These are phyloP conservation scores for Phylloscopus trochilus DNA, from an alignment of 2,113 vertebrate genomes.

Conservation along the genomic window DNA sequence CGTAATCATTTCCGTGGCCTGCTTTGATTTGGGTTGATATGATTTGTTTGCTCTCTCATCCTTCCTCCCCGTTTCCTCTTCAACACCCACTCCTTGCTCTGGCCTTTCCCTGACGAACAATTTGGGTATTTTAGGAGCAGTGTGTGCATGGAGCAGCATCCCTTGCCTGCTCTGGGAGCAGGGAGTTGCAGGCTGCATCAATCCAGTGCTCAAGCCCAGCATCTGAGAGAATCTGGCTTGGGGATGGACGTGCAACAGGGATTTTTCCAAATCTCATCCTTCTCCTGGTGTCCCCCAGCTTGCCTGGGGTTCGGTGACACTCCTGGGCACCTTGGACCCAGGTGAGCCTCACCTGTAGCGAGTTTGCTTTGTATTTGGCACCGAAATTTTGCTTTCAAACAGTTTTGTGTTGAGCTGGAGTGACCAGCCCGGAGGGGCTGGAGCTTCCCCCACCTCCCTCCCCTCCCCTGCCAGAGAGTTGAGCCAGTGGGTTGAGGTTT, in stretches of 20 bases:
- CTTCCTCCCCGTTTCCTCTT: background rate
- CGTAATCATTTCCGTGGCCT: background rate
- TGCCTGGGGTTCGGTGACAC: fast-evolving
- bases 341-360: background rate
- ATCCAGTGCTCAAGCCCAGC: background rate
- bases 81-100: background rate
- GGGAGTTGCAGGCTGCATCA: background rate
- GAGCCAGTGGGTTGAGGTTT: conserved; percentile 18
- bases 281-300: background rate
- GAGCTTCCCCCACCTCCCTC: background rate
- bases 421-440: background rate
- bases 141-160: background rate
- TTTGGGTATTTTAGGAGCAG: background rate
- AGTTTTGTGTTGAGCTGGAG: background rate
- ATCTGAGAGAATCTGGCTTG: background rate
- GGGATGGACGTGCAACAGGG: background rate
- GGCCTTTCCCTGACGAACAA: background rate
- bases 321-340: background rate
- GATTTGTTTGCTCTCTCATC: background rate
- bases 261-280: background rate
- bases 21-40: background rate
- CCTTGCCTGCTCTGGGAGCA: background rate
- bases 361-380: background rate
- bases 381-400: background rate
- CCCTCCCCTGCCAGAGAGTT: background rate